A percentile compares a stretch with the other conserved stretches of the same genome.
Evolutionary conservation across 2,113 vertebrate genomes (phyloP).

Genomic region (Chroicocephalus ridibundus): DNA sequence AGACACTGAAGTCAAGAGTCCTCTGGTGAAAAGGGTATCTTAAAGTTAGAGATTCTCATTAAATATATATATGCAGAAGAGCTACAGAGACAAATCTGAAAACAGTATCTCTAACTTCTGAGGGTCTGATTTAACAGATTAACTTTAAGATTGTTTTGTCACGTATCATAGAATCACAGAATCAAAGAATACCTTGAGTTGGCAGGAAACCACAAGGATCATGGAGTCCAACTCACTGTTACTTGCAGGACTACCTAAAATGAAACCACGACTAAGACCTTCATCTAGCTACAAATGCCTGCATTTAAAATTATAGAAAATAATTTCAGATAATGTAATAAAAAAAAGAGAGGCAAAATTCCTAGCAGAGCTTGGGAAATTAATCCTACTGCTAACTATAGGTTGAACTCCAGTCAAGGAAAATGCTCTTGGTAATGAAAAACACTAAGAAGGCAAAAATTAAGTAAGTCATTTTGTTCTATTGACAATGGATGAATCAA

Average conservation of each 20-base stretch:
- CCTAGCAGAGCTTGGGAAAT: background rate
- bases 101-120: background rate
- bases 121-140: background rate
- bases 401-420: fast-evolving
- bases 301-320: background rate
- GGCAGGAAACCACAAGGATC: background rate
- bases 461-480: background rate
- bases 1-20: background rate
- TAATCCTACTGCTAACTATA: background rate
- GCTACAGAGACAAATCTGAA: background rate
- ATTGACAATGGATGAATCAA: background rate
- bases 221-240: background rate
- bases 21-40: background rate
- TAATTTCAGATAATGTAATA: background rate
- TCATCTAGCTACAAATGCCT: background rate
- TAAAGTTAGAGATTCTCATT: background rate
- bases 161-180: background rate
- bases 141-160: background rate
- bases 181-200: background rate
- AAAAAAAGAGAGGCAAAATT: background rate
- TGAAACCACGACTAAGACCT: background rate
- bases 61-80: background rate
- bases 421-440: background rate
- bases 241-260: background rate
- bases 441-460: background rate